These are phyloP conservation scores for Helicoverpa armigera DNA, from an alignment of 1,140 invertebrate genomes.

Conservation along the genomic window DNA sequence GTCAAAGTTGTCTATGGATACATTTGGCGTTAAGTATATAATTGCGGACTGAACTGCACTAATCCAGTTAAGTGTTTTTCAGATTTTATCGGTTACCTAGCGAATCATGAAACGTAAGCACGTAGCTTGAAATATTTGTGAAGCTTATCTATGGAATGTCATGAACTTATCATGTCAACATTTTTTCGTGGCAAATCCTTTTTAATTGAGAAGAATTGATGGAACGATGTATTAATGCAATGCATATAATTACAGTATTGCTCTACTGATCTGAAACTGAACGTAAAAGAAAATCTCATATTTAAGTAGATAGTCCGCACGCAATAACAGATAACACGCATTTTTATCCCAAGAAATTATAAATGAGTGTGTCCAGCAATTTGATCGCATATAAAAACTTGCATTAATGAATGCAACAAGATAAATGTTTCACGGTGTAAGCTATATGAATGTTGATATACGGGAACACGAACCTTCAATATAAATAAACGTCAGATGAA, in stretches of 20 bases:
- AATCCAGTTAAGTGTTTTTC: no score
- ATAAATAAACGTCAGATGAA: neutral
- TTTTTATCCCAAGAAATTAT: constrained; percentile 5
- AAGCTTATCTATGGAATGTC: no score
- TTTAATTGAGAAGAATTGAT: no score
- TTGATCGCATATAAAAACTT: neutral
- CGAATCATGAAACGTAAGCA: no score
- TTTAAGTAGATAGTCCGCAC: neutral
- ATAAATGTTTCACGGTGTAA: neutral
- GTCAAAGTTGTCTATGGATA: no score
- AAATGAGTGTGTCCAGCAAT: neutral
- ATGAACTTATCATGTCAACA: no score
- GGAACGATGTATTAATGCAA: neutral
- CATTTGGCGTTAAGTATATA: no score
- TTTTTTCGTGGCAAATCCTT: no score
- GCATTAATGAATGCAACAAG: neutral
- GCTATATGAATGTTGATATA: neutral
- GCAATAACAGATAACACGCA: neutral
- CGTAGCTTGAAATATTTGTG: no score
- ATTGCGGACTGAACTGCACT: no score
- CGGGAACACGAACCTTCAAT: neutral
- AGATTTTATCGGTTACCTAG: no score
- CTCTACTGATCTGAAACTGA: constrained; percentile 2
- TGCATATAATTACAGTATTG: neutral
- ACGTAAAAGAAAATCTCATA: constrained; percentile 4